These are phyloP conservation scores for Hypomecis atomaria DNA, from an alignment of 2,888 invertebrate genomes.

Conservation along the genomic window DNA sequence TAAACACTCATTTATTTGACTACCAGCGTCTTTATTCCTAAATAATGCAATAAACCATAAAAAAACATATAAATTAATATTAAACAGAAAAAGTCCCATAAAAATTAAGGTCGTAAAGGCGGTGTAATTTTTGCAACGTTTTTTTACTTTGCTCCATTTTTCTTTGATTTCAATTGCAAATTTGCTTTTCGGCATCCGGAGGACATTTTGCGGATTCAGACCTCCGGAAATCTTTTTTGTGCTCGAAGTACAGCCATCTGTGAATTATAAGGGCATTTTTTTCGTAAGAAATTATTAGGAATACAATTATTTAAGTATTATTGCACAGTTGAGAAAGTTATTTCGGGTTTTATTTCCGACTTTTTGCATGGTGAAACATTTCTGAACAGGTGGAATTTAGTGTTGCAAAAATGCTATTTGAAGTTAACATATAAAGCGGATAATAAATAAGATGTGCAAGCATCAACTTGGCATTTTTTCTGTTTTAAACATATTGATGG, in stretches of 20 bases:
- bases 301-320: too few species aligned
- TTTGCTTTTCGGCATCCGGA: conserved; percentile 36
- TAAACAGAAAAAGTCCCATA: conserved; percentile 13
- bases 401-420: too few species aligned
- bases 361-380: too few species aligned
- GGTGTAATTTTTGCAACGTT: conserved; percentile 14
- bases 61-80: conserved; percentile 5
- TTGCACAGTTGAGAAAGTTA: too few species aligned
- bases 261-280: conserved; percentile 36
- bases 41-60: neutral
- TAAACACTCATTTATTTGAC: neutral
- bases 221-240: conserved; percentile 57
- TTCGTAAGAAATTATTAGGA: neutral
- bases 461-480: too few species aligned
- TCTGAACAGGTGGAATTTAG: too few species aligned
- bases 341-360: too few species aligned
- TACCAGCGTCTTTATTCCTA: conserved; percentile 8
- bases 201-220: conserved; percentile 23
- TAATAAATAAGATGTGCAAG: too few species aligned
- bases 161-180: conserved; percentile 29
- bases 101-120: conserved; percentile 11
- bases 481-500: too few species aligned
- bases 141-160: conserved; percentile 17
- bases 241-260: conserved; percentile 71
- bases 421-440: too few species aligned